Evolutionary conservation across 2,113 vertebrate genomes (phyloP), one percentile per base, ranked within the genome.

Genomic region (Scartelaos histophorus): DNA sequence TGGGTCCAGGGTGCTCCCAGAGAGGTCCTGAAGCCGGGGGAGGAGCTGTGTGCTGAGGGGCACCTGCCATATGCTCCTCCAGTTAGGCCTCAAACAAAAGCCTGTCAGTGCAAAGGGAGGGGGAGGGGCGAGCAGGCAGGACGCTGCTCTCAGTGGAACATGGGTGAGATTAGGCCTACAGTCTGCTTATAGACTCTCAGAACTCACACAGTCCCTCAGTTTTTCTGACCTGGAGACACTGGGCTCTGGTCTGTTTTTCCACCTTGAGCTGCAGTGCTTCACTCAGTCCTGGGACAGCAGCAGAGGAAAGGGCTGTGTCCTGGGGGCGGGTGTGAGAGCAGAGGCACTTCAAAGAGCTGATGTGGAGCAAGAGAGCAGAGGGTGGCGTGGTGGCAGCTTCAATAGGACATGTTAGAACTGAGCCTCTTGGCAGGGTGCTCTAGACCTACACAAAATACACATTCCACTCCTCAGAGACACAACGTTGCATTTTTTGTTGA

Each of bases 51-150:
- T 90, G 81, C 84, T 87, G 85, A 87, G 90, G 89, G 90, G 89
- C 90, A 93, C 92, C 93, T 92, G 92, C 93, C 93, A 93, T 93
- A 93, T 93, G 93, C 87, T 93, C 79, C 71, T 35, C 61, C 76
- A 89, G 82, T 90, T 87, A 73, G 75, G 74, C 85, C 85, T 91
- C 84, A 88, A 92, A 93, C 91, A 94, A 94, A 93, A 91, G 91
- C 89, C 88, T 71, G 85, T 86, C 81, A 84, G 80, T 84, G 82
- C 80, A 74, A 80, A 87, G 82, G 89, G 84, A 81, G 82, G 87
- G 90, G 89, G 89, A 86, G 88, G 89, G 87, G 87, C 71, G 72
- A 38, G 29, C 65, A 53, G 72, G 67, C 56, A 78, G 75, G 82
- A 84, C 75, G 72, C 58, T 81, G 77, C 51, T 72, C 72, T 78